phyloP scores from a whole-genome alignment of 2,797 vertebrate genomes.

The Hoplostethus mediterraneus region DNA sequence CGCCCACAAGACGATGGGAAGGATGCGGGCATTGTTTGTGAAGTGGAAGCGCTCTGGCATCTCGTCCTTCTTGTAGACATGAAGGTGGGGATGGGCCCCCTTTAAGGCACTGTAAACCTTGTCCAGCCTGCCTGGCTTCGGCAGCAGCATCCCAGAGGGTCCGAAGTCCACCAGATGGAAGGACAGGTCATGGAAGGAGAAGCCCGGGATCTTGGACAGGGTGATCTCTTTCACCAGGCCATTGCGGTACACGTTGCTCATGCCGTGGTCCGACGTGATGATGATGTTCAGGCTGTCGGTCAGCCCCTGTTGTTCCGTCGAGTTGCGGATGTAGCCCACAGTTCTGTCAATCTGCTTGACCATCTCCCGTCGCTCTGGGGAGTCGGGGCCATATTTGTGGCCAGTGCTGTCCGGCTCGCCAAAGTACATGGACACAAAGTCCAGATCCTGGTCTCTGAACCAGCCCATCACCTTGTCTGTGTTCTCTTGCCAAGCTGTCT shows the following conservation, averaged over 20 bases:
- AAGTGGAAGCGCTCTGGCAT: slow-evolving; percentile 87
- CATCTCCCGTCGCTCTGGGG: slow-evolving; percentile 82
- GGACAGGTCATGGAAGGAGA: slow-evolving; percentile 86
- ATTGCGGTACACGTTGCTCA: slow-evolving; percentile 82
- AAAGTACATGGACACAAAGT: slow-evolving; percentile 93
- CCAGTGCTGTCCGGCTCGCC: slow-evolving; percentile 91
- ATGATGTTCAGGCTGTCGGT: slow-evolving; percentile 87
- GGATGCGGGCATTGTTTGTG: slow-evolving; percentile 83
- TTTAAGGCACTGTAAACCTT: slow-evolving; percentile 87
- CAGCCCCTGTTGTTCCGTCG: slow-evolving; percentile 69
- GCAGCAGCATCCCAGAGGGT: slow-evolving; percentile 88
- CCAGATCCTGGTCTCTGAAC: slow-evolving; percentile 82
- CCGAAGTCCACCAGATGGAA: slow-evolving; percentile 94
- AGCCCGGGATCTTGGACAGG: slow-evolving; percentile 79
- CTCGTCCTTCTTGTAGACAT: slow-evolving; percentile 91
- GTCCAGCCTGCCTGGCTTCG: slow-evolving; percentile 89
- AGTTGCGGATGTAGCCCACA: slow-evolving; percentile 86
- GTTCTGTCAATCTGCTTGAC: slow-evolving; percentile 90
- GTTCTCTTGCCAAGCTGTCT: slow-evolving; percentile 86
- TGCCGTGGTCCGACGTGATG: slow-evolving; percentile 93
- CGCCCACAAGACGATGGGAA: slow-evolving; percentile 87
- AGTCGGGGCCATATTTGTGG: slow-evolving; percentile 90
- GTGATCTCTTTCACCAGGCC: slow-evolving; percentile 79
- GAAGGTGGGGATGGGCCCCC: slow-evolving; percentile 86
- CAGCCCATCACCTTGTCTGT: slow-evolving; percentile 88